Evolutionary conservation across 2,797 vertebrate species (phyloP).

Genomic region (Acomys russatus): DNA sequence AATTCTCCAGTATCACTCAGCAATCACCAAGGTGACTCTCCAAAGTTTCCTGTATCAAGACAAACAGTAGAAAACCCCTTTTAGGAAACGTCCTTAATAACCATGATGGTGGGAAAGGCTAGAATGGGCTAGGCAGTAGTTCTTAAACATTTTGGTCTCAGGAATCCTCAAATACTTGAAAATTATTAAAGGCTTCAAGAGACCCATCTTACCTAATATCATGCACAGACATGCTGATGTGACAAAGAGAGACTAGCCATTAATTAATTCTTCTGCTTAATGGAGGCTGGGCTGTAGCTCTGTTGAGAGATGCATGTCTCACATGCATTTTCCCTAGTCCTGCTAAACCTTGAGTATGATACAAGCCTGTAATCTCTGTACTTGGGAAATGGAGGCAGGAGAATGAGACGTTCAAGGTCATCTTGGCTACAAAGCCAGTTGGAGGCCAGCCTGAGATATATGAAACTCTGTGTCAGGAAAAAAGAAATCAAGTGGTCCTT

Average conservation of each 20-base stretch:
- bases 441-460: neutral
- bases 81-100: neutral
- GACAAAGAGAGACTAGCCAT: neutral
- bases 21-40: neutral
- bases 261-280: slow-evolving; percentile 39
- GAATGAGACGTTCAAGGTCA: neutral
- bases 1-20: neutral
- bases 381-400: neutral
- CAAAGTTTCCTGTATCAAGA: neutral
- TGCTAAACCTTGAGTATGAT: too few species aligned
- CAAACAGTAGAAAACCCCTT: neutral
- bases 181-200: neutral
- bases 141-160: slow-evolving; percentile 35
- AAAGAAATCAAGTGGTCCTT: neutral
- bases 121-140: neutral
- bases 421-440: neutral
- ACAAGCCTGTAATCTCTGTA: neutral
- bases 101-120: neutral
- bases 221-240: neutral
- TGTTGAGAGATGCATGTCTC: neutral
- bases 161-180: neutral
- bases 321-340: too few species aligned
- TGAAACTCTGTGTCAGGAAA: neutral
- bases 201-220: neutral
- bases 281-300: neutral